Conservation (phyloP, 2,797 vertebrate genomes). For the Lepilemur septentrionalis region DNA sequence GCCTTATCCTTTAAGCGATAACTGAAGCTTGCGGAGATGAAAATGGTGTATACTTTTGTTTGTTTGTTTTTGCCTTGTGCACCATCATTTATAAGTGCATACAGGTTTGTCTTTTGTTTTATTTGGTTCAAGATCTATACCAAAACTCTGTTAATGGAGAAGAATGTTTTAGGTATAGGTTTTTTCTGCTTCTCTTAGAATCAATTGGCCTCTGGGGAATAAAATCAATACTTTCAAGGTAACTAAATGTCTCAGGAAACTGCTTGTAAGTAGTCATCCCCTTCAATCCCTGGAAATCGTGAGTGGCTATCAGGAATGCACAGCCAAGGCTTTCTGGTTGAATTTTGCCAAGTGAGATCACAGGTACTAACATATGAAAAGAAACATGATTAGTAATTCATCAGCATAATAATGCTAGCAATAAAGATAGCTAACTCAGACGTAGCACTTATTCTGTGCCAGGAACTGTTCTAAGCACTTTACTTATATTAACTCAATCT, state of each 20-base stretch:
- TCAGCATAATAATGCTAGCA: conserved; percentile 2
- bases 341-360: conserved; percentile 37
- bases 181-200: conserved; percentile 44
- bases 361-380: conserved; percentile 40
- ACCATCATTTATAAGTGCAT: neutral
- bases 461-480: neutral
- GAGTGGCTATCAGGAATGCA: conserved; percentile 26
- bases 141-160: conserved; percentile 43
- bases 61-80: neutral
- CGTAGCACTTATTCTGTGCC: neutral
- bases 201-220: conserved; percentile 15
- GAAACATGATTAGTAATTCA: neutral
- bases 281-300: conserved; percentile 14
- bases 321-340: neutral
- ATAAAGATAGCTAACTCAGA: neutral
- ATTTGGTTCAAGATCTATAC: neutral
- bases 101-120: neutral
- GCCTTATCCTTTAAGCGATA: neutral
- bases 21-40: neutral
- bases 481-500: neutral
- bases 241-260: conserved; percentile 29
- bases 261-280: neutral
- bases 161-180: neutral
- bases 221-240: conserved; percentile 29
- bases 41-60: neutral